phyloP scores from a whole-genome alignment of 64 coral and sea anemone species.

The Stylophora pistillata region DNA sequence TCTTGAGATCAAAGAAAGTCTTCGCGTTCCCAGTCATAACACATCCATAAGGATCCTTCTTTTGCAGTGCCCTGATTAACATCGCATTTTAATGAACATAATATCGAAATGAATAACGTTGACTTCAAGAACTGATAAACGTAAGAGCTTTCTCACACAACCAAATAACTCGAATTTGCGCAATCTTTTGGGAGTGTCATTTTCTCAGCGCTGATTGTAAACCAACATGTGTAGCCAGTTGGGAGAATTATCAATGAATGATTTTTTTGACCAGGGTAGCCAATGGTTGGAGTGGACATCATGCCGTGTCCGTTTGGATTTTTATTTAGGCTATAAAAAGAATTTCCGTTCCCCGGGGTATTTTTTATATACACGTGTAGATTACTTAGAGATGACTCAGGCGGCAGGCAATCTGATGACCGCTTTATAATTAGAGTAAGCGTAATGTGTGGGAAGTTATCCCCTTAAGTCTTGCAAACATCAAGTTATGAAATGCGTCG shows the following conservation, averaged over 20 bases:
- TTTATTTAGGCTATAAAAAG: not conserved
- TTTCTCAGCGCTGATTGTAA: no score
- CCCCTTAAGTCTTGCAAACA: no score
- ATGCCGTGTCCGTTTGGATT: not conserved
- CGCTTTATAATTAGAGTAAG: not conserved
- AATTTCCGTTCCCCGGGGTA: not conserved
- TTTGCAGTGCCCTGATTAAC: not conserved
- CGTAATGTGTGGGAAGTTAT: not conserved
- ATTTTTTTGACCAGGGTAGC: no score
- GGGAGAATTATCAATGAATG: no score
- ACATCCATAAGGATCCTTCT: not conserved
- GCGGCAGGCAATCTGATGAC: not conserved
- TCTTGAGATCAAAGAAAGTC: not conserved
- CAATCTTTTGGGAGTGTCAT: no score
- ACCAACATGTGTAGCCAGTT: no score
- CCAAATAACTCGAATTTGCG: no score
- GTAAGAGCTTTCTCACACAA: no score
- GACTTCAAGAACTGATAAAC: no score
- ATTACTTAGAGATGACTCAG: not conserved
- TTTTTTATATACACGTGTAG: not conserved
- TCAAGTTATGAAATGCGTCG: no score
- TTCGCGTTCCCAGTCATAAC: not conserved
- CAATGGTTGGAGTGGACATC: not conserved
- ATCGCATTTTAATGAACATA: no score
- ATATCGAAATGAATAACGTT: no score